Base-by-base conservation (phyloP, 2,888 invertebrate genomes). In the Drosophila mayaguana region DNA sequence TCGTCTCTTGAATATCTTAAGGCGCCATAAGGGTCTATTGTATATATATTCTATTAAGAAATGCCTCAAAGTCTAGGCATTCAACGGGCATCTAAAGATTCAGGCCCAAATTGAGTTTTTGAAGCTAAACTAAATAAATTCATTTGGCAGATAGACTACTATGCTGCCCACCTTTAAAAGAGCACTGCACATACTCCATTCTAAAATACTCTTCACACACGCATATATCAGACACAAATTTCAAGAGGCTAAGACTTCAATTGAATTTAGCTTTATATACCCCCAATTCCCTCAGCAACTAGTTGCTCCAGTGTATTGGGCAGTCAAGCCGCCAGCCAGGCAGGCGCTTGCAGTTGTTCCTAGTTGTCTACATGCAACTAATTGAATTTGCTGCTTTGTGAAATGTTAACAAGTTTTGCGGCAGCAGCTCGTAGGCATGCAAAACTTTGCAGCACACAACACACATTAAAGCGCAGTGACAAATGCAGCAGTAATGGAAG, bases 301-400 rank as follows among this genome's bases (percentile, higher is more conserved):
- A 16, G 51, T 36, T 22, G 12, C 34, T 9, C 11, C 42, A 59
- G 57, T 9, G 48, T 48, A 25, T 48, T 5, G 9, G 6, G 25
- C 36, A 48, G 59, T 59, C 59, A 28, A 20, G 32, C 32, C 25
- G 5, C 9, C 38, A 18, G 8, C n/a, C 38, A 38, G 5, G 14
- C 25, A 28, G 14, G 22, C 38, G 28, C 14, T 38, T 25, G 11
- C 14, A 18, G 25, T 43, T 42, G 32, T 20, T 56, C 32, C 20
- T 18, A 6, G 18, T 18, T 42, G 42, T 43, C 32, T 43, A 43
- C 38, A 46, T 48, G 16, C 54, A 76, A 83, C 85, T 89, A 87
- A 87, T 87, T 87, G 86, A 87, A 87, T 87, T 89, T 87, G 88
- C 83, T 83, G 88, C 81, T 89, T 89, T 88, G 83, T 81, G 84